phyloP scores from a whole-genome alignment of 2,797 vertebrate genomes.

The Sebastes vulpes region DNA sequence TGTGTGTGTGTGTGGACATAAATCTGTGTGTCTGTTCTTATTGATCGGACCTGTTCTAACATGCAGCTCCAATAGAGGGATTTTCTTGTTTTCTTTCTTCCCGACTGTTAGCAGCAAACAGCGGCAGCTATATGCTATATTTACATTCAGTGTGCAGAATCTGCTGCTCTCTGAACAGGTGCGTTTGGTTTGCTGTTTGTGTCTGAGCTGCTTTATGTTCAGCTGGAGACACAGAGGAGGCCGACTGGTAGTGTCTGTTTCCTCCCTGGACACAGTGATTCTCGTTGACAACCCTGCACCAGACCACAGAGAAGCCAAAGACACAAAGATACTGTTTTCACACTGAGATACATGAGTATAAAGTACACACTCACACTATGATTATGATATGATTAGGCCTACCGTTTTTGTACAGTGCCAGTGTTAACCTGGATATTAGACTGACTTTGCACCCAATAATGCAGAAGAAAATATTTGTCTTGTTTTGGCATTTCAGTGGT shows the following conservation, averaged over 20 bases:
- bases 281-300: background rate
- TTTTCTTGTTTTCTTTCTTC: slow-evolving; percentile 56
- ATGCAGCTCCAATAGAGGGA: slow-evolving; percentile 49
- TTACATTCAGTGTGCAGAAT: background rate
- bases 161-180: background rate
- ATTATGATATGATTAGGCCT: background rate
- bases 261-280: background rate
- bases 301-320: background rate
- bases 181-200: background rate
- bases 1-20: slow-evolving; percentile 1
- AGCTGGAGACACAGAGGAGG: background rate
- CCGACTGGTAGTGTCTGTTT: background rate
- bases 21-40: slow-evolving; percentile 54
- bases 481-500: background rate
- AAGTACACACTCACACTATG: background rate
- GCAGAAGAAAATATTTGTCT: background rate
- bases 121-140: background rate
- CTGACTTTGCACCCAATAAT: background rate
- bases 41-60: slow-evolving; percentile 69
- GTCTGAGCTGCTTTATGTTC: slow-evolving; percentile 4
- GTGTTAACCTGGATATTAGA: background rate
- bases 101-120: slow-evolving; percentile 17
- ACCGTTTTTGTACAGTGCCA: too few relatives aligned
- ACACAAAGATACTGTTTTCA: background rate
- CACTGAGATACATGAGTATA: background rate